Conservation (phyloP, 2,888 invertebrate species). For the Margaritifera margaritifera region DNA sequence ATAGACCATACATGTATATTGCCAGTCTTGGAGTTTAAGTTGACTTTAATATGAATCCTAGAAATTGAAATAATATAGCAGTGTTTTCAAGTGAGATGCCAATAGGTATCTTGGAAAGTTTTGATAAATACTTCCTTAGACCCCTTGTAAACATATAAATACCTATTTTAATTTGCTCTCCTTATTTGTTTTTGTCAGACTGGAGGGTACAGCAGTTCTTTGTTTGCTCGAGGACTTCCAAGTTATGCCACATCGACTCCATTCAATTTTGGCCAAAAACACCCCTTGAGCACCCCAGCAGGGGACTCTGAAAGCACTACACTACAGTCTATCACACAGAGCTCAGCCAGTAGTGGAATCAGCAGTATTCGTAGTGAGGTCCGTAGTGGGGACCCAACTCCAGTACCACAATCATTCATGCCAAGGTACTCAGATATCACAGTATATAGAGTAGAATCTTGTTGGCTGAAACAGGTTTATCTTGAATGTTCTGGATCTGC, state of each 20-base stretch:
- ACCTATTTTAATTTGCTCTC: neutral
- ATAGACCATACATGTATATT: too few species aligned
- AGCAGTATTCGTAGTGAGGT: constrained; percentile 64
- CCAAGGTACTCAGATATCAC: constrained; percentile 51
- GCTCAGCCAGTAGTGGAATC: constrained; percentile 63
- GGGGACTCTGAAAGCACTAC: constrained; percentile 26
- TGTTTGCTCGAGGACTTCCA: constrained; percentile 51
- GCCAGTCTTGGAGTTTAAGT: too few species aligned
- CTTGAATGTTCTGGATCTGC: too few species aligned
- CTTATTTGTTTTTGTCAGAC: constrained; percentile 15
- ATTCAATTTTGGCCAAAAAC: constrained; percentile 33
- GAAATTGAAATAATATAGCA: too few species aligned
- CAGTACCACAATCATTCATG: constrained; percentile 60
- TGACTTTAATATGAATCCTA: too few species aligned
- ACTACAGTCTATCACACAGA: constrained; percentile 22
- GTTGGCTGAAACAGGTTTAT: too few species aligned
- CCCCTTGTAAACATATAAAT: neutral
- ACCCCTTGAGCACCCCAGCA: constrained; percentile 12
- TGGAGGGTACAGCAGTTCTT: constrained; percentile 21
- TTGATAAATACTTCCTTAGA: neutral
- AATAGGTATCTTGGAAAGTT: neutral
- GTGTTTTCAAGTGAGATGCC: too few species aligned
- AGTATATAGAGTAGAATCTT: neutral
- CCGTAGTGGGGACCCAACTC: constrained; percentile 53
- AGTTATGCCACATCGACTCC: constrained; percentile 63